Evolutionary conservation across 2,888 invertebrate genomes (phyloP).

Genomic region (Petrolisthes manimaculis): DNA sequence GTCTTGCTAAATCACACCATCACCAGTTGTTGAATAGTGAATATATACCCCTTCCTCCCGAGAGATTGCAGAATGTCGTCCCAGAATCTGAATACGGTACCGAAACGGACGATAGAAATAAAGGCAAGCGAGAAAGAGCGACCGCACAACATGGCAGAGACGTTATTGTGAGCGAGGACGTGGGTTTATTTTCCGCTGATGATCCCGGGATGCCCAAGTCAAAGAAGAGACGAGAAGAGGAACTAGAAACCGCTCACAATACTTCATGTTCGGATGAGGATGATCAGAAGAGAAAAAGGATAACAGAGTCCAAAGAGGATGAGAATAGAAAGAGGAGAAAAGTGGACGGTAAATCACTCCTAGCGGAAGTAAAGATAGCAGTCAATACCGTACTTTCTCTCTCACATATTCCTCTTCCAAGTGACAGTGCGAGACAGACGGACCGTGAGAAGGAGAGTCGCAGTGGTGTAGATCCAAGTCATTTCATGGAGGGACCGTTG

Average conservation of each 20-base stretch:
- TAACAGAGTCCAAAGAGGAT: neutral
- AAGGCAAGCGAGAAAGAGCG: neutral
- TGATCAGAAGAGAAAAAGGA: conserved; percentile 24
- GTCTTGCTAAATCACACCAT: neutral
- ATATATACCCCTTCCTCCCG: neutral
- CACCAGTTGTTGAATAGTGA: neutral
- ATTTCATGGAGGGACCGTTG: neutral
- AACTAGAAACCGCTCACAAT: too few relatives aligned
- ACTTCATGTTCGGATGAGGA: conserved; percentile 3
- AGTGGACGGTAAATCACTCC: neutral
- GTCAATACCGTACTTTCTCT: neutral
- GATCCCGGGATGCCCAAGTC: neutral
- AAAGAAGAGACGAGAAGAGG: conserved; percentile 25
- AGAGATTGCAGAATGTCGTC: neutral
- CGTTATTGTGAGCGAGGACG: too few relatives aligned
- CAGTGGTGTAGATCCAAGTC: too few relatives aligned
- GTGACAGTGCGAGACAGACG: too few relatives aligned
- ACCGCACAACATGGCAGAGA: neutral
- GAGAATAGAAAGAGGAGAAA: conserved; percentile 29
- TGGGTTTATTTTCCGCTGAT: neutral
- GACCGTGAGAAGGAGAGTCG: too few relatives aligned
- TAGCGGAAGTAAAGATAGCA: neutral
- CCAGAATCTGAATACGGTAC: neutral
- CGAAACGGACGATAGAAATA: neutral
- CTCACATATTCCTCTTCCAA: neutral